Evolutionary conservation across 2,113 vertebrate species (phyloP), one percentile per base, ranked within the genome.

Genomic region (Lipophrys pholis): DNA sequence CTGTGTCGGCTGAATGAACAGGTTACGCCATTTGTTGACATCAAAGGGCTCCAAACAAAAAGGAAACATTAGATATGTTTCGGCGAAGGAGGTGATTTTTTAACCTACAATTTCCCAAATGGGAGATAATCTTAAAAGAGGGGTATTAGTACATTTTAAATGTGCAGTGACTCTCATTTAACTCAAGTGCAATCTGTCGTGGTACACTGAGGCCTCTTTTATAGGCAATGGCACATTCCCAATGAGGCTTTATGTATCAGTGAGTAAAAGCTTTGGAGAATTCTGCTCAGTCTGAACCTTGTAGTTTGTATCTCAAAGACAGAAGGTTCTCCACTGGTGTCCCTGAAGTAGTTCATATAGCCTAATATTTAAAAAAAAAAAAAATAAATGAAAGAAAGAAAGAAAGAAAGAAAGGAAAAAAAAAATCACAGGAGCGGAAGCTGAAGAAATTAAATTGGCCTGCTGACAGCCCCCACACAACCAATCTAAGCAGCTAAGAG

Each of bases 361-460:
- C 69, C 76, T 63, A 39, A 11, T 3, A 30, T 30, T 30, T 30
- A 30, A 30, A 2, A 30, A 30, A 30, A 2, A 30, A 30, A 30
- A 2, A 30, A 30, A 30, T 30, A 30, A 30, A 30, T 30, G 4
- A 5, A 42, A 55, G 45, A 12, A 41, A 54, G 38, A 49, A 42
- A 67, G n/a, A n/a, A n/a, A n/a, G n/a, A n/a, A n/a, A n/a, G 5
- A 5, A 42, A 55, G 15, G 45, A 12, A 41, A 54, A 42, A 49
- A 42, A 67, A 66, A 73, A 69, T 17, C 74, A 61, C 49, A 59
- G 38, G 51, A 73, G 78, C 50, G 60, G 21, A 61, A 69, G 68
- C 43, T 58, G 52, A 43, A 72, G 73, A 86, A 84, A 83, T 83
- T 63, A 78, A 82, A 86, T 43, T 78, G 72, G 56, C 45, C 39